These are phyloP conservation scores for Cydia fagiglandana DNA, from an alignment of 1,140 invertebrate genomes.

Conservation along the genomic window DNA sequence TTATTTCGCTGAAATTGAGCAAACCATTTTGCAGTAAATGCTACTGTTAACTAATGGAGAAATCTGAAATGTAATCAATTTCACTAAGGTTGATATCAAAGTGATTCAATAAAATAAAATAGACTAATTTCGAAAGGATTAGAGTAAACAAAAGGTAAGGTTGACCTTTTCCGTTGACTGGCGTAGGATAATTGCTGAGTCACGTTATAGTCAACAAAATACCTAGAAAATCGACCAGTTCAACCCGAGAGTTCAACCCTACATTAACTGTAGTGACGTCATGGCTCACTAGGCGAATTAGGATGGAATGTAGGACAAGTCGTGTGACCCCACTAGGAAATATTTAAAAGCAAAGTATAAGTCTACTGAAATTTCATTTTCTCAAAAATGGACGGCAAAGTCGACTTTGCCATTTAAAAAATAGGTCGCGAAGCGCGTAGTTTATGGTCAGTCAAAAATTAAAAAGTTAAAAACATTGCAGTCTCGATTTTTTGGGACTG, in stretches of 20 bases:
- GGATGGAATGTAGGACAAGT: constrained; percentile 42
- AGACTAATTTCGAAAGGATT: background rate
- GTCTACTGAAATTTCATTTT: constrained; percentile 2
- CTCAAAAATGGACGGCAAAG: too few relatives aligned
- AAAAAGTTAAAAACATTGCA: too few relatives aligned
- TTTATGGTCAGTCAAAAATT: too few relatives aligned
- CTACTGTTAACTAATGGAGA: constrained; percentile 23
- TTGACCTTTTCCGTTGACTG: constrained; percentile 5
- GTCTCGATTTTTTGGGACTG: too few relatives aligned
- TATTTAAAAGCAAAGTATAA: constrained; percentile 14
- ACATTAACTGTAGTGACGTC: constrained; percentile 37
- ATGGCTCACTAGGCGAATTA: constrained; percentile 39
- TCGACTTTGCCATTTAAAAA: too few relatives aligned
- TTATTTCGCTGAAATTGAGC: background rate
- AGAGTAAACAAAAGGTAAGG: background rate
- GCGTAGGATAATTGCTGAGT: constrained; percentile 3
- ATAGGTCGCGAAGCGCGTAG: too few relatives aligned
- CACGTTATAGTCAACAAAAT: constrained; percentile 3
- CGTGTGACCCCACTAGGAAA: constrained; percentile 18
- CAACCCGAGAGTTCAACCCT: constrained; percentile 12
- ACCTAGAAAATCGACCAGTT: constrained; percentile 1
- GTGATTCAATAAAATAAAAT: background rate
- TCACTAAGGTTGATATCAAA: constrained; percentile 26
- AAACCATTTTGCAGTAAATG: constrained; percentile 32
- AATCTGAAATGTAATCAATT: too few relatives aligned